Base-by-base conservation (phyloP, 2,888 invertebrate genomes). In the Volucella zonaria region DNA sequence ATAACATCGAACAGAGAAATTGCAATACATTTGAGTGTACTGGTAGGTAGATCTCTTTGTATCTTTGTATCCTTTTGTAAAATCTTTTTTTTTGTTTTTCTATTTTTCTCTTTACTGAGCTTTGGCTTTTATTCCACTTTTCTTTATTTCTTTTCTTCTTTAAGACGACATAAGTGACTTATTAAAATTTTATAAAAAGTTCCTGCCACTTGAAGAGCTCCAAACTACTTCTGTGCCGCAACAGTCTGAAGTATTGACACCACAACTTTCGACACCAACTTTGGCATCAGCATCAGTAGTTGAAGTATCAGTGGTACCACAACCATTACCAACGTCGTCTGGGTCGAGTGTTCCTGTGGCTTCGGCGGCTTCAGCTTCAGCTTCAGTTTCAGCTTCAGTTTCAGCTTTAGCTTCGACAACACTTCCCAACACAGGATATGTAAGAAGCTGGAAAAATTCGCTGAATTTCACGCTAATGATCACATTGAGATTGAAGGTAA, bases 1-100 rank as follows among this genome's bases (percentile, higher is more conserved):
- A 92, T 88, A 92, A 92, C 87, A 92, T 92, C 74, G 92, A 92
- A 87, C 92, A 92, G 87, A 90, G 92, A 73, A 90, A 92, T 88
- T 92, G 92, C 89, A 92, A 92, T 87, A 90, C 89, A 74, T 92
- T 92, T 86, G 92, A 92, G 85, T 92, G 92, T 88, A 90, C 88
- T 85, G 92, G 92, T 92, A 87, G 88, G 90, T 89, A 47, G 8
- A 59, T 40, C 6, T 31, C 8, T 61, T 2, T 31, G 14, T 18
- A 58, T 56, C 58, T 58, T n/a, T 54, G 8, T 45, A 38, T 51
- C 8, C 51, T 23, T 8, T 43, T 62, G 51, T 51, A 9, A 43
- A 47, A 12, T 38, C 18, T 49, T 54, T 62, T 49, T 64, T 18
- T 47, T 42, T 18, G 43, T 54, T 18, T 61, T 18, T 40, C 59